Evolutionary conservation across 2,797 vertebrate genomes (phyloP).

Genomic region (Vireo griseus): DNA sequence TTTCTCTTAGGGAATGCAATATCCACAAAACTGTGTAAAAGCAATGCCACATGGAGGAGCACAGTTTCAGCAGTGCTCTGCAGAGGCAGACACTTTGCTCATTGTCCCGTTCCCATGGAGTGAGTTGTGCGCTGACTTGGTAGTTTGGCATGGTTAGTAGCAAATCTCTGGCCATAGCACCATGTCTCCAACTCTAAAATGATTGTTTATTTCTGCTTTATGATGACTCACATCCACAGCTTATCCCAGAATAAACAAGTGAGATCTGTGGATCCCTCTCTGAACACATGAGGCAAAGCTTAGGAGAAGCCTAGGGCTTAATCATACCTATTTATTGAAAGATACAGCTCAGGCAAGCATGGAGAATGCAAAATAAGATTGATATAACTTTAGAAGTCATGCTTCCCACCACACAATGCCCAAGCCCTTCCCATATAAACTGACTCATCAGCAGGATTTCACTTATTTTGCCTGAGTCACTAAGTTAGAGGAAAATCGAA

Average conservation of each 20-base stretch:
- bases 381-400: background rate
- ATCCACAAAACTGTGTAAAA: background rate
- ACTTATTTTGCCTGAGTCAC: background rate
- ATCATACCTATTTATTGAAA: rapidly evolving
- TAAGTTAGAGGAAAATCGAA: background rate
- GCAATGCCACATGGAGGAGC: background rate
- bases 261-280: background rate
- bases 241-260: slow-evolving; percentile 8
- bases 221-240: background rate
- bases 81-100: background rate
- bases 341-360: background rate
- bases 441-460: background rate
- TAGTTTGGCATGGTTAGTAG: background rate
- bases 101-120: background rate
- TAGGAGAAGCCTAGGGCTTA: background rate
- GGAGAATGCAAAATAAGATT: background rate
- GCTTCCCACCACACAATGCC: background rate
- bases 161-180: background rate
- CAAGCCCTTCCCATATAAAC: background rate
- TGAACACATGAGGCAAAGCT: background rate
- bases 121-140: background rate
- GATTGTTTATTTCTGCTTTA: background rate
- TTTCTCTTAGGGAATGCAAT: background rate
- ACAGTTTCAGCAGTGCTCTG: background rate
- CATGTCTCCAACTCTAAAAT: background rate